Conservation (phyloP, 2,113 vertebrate species). For the Entomyzon cyanotis region DNA sequence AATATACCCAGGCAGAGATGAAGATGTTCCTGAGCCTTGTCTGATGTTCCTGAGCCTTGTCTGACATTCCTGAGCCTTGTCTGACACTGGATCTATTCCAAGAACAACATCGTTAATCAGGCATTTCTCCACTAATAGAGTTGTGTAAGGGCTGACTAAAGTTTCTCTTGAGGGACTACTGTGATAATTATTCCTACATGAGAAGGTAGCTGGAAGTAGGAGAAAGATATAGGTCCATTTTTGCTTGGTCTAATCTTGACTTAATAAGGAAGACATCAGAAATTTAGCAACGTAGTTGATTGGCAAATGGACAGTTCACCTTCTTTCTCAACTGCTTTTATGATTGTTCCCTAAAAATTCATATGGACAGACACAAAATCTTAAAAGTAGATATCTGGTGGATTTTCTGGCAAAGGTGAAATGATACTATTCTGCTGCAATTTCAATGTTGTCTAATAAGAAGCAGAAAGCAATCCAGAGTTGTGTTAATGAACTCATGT, state of each 20-base stretch:
- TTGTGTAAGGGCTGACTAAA: not conserved
- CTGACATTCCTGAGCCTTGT: not conserved
- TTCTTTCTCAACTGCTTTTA: not conserved
- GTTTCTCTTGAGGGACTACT: not conserved
- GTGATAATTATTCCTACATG: not conserved
- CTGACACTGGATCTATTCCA: not conserved
- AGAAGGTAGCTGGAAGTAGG: not conserved
- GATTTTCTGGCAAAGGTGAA: not conserved
- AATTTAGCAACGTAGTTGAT: not conserved
- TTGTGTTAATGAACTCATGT: not conserved
- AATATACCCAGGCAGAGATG: not conserved
- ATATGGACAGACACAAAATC: not conserved
- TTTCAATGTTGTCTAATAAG: not conserved
- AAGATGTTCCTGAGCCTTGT: not conserved
- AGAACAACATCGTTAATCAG: not conserved
- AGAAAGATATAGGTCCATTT: not conserved
- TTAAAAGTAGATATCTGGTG: not conserved
- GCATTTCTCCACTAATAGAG: not conserved
- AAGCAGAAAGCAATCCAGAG: not conserved
- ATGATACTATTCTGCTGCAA: not conserved
- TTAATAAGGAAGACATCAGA: not conserved
- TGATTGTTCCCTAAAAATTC: not conserved
- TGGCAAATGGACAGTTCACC: not conserved
- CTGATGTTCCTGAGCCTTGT: not conserved
- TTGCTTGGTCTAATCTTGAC: not conserved